Evolutionary conservation across 2,113 vertebrate genomes (phyloP), one percentile per base, ranked within the genome.

Genomic region (Onychorhynchus coronatus): DNA sequence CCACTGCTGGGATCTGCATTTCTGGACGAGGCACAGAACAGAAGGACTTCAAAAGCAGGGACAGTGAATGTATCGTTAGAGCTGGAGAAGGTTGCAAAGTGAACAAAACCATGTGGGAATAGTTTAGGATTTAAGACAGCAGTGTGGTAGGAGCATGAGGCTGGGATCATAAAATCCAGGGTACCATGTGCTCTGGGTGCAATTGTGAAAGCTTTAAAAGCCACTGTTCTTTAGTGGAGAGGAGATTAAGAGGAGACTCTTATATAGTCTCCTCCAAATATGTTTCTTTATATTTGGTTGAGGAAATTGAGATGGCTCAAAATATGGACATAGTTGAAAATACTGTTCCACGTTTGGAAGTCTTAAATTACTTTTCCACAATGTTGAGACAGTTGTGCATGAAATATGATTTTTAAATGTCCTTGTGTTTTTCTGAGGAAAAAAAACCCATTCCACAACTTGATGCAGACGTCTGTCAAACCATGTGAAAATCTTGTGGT

Each of bases 31-130:
- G 14, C 5, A 8, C 3, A 17, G 44, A 47, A 18, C 52, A 44
- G 35, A 9, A 59, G 18, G 13, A 15, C 28, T 23, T 39, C 35
- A 50, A 39, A 65, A 52, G 14, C 0, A 61, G 12, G 58, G 27
- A 6, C 18, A 56, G 4, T 10, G 6, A 39, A 19, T 21, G 8
- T 4, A 5, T 8, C 8, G 1, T 24, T 5, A 20, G 12, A 72
- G 47, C 23, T 63, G 39, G 72, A 59, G 27, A 61, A 19, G 16
- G 20, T 0, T 76, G 52, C 9, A 28, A 70, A 44, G 14, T 47
- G 44, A n/a, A 16, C 33, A 47, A 23, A 62, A 4, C 2, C n/a
- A 25, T 3, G 27, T 27, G 31, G 59, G 27, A 56, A n/a, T 11
- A 22, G 19, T 2, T 70, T 8, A 30, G 58, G 71, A n/a, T 47